A percentile compares a stretch with the other conserved stretches of the same genome.
Evolutionary conservation across 1,140 invertebrate genomes (phyloP).

Genomic region (Rhagoletis zephyria): DNA sequence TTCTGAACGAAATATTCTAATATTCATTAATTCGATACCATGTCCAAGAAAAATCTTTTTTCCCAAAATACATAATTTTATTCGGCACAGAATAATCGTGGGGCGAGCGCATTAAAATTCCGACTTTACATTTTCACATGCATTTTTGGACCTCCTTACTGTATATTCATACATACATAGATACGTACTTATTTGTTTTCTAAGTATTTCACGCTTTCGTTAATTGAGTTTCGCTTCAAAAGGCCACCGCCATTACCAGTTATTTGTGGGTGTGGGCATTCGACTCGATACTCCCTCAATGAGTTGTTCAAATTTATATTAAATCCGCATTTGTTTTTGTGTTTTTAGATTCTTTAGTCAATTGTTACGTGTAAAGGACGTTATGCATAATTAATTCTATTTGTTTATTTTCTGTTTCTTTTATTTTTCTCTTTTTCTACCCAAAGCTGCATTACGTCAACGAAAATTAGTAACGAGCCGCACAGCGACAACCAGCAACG

Average conservation of each 20-base stretch:
- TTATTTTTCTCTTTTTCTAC: conserved; percentile 10
- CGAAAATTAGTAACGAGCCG: neutral
- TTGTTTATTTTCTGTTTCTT: conserved; percentile 25
- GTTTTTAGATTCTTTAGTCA: neutral
- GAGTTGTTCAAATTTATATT: neutral
- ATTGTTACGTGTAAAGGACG: neutral
- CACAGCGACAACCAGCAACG: too few relatives aligned
- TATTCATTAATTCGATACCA: too few relatives aligned
- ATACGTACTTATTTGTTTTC: neutral
- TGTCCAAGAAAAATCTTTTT: too few relatives aligned
- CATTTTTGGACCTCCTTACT: too few relatives aligned
- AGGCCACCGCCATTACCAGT: neutral
- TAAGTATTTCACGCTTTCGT: conserved; percentile 7
- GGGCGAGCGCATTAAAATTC: too few relatives aligned
- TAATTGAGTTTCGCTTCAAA: conserved; percentile 28
- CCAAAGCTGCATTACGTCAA: conserved; percentile 45
- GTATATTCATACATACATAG: too few relatives aligned
- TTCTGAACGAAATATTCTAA: too few relatives aligned
- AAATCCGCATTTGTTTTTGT: neutral
- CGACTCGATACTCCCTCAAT: neutral
- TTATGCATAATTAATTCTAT: conserved; percentile 25
- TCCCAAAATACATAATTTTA: too few relatives aligned
- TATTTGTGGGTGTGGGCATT: neutral
- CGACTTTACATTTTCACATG: too few relatives aligned
- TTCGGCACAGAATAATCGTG: too few relatives aligned